A percentile compares a stretch with the other conserved stretches of the same genome.
Conservation (phyloP, 2,888 invertebrate species). For the Caenorhabditis macrosperma region DNA sequence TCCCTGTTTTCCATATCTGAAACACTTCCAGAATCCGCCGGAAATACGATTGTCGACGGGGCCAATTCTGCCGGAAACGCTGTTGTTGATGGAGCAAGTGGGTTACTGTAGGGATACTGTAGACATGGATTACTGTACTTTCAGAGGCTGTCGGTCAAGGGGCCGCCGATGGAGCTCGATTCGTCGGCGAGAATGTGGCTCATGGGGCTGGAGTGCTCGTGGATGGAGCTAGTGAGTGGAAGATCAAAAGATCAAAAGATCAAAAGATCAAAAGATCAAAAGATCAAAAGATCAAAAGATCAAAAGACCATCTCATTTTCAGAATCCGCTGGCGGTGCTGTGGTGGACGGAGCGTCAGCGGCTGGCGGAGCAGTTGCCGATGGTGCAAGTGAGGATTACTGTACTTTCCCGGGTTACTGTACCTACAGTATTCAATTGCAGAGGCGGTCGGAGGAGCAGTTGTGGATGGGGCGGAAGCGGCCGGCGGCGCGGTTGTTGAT, state of each 20-base stretch:
- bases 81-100: conserved; percentile 26
- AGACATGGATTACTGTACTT: no score
- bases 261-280: no score
- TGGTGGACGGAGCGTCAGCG: conserved; percentile 31
- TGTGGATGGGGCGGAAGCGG: conserved; percentile 34
- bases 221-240: conserved; percentile 26
- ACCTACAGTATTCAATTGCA: not conserved
- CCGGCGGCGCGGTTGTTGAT: conserved; percentile 44
- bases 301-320: no score
- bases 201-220: conserved; percentile 27
- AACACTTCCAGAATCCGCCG: conserved; percentile 31
- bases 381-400: conserved; percentile 18
- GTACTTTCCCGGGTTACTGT: not conserved
- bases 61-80: conserved; percentile 36
- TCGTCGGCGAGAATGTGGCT: conserved; percentile 18
- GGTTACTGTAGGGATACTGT: no score
- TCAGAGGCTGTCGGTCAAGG: no score
- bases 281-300: no score
- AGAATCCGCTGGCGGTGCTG: conserved; percentile 43
- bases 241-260: no score
- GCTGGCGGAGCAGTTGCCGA: conserved; percentile 44
- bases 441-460: conserved; percentile 33
- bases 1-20: not conserved
- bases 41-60: conserved; percentile 36
- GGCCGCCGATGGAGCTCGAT: not conserved